Base-by-base conservation (phyloP, 2,113 vertebrate species). In the Sakesphorus luctuosus region DNA sequence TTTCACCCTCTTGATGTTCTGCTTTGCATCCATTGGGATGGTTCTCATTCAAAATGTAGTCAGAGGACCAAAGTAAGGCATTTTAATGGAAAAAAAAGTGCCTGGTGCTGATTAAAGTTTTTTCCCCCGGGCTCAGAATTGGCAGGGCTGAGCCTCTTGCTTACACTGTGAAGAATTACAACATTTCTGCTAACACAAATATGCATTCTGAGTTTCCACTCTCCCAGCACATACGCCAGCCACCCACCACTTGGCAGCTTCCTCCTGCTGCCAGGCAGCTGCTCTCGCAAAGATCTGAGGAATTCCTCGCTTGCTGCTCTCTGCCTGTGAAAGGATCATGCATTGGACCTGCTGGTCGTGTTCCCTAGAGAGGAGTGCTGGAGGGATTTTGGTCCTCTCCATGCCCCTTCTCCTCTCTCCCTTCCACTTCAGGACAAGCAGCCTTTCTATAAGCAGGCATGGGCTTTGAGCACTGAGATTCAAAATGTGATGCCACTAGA, bases 171-270 rank as follows among this genome's bases (percentile, higher is more conserved):
- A 97, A 94, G 84, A 77, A 79, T 94, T 87, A 65, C 35, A 96
- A 36, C 78, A 24, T 80, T 90, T 83, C 85, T 59, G 61, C 86
- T 77, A 94, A 89, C 94, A 96, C 91, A 97, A 96, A 96, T 96
- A 93, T 1, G 73, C 2, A 2, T 74, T 95, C 74, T 75, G 94
- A 91, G 55, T 66, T 93, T 92, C 84, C 89, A 91, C 50, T 89
- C 93, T 97, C 82, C 82, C 92, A 83, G 95, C 92, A 89, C 91
- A 67, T 75, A 94, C 12, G 7, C 87, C 85, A 91, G 2, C 84
- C 95, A 77, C 97, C 96, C 93, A 96, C 93, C 75, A 74, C 89
- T 87, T 97, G 97, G 96, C 96, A 96, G 89, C 87, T 88, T 96
- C 55, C 38, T 52, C 68, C 65, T 77, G 84, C 93, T 92, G 94